Base-by-base conservation (phyloP, 2,888 invertebrate genomes). In the Leptinotarsa juncta region DNA sequence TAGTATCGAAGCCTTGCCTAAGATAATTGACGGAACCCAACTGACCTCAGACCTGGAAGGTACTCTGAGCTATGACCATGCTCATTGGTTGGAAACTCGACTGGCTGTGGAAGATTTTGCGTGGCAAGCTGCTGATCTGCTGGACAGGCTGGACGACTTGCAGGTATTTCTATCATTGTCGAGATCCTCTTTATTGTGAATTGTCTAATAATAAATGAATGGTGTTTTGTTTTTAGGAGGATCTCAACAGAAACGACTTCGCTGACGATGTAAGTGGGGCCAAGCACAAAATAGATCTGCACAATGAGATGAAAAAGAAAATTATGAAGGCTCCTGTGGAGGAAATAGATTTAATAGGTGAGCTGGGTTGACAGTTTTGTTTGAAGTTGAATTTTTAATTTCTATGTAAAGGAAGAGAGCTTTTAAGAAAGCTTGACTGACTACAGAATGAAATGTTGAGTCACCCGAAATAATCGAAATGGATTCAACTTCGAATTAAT, bases 51-150 rank as follows among this genome's bases (percentile, higher is more conserved):
- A 99, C 87, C 93, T 99, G 87, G 98, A 98, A 84, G 98, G 98
- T 62, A 94, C 95, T 42, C 90, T 98, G 83, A 93, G 93, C 83
- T 99, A 99, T 89, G 98, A 99, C 88, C 98, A 99, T 89, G 93
- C 96, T 81, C 96, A 96, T 86, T 99, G 99, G 99, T 95, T 99
- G 84, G 98, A 99, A 85, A 93, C 97, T 78, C 91, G 99, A 88
- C 89, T 97, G 89, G 96, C 97, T 73, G 92, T 98, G 83, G 98
- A 99, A 89, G 97, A 97, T 86, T 95, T 98, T 88, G 94, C 96
- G 83, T 98, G 97, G 97, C 97, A 97, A 89, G 96, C 97, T 2
- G 94, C 96, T 67, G 98, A 99, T 87, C 91, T 98, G 79, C 91
- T 98, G 77, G 97, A 97, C 87, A 92, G 97, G 78, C 91, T 98